A percentile compares a stretch with the other conserved stretches of the same genome.
phyloP scores from a whole-genome alignment of 2,797 vertebrate genomes.

The Botia kubotai region DNA sequence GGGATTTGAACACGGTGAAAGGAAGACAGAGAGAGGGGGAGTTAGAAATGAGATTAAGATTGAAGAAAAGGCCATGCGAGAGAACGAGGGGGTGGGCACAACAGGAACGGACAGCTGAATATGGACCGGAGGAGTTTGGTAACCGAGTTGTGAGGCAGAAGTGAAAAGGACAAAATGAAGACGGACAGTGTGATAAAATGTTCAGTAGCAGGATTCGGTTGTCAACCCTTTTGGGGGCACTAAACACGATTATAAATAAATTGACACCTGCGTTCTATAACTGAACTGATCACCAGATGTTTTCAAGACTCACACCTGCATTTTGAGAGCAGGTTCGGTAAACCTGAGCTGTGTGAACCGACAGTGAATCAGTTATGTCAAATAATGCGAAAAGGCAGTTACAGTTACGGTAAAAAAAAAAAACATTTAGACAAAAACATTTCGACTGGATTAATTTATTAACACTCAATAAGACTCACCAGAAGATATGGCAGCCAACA shows the following conservation, averaged over 20 bases:
- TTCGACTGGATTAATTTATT: no score
- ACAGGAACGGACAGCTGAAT: neutral
- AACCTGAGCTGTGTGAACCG: neutral
- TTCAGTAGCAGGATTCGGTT: neutral
- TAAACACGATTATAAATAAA: neutral
- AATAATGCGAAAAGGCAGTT: neutral
- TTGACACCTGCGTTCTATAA: neutral
- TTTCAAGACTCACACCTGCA: neutral
- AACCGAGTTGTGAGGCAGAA: conserved; percentile 5
- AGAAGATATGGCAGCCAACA: no score
- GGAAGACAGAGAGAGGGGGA: conserved; percentile 43
- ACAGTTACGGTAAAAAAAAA: no score
- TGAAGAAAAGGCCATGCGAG: conserved; percentile 20
- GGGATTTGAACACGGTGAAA: conserved; percentile 38
- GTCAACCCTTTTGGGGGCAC: neutral
- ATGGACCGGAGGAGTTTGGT: conserved; percentile 5
- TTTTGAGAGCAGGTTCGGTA: neutral
- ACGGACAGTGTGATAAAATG: neutral
- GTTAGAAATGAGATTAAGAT: conserved; percentile 13
- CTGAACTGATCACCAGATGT: neutral
- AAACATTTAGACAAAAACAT: no score
- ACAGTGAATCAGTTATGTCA: neutral
- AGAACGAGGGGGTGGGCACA: conserved; percentile 33
- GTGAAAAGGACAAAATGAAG: neutral
- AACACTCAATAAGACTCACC: no score